phyloP scores from a whole-genome alignment of 1,140 invertebrate genomes.

The Cepaea nemoralis region DNA sequence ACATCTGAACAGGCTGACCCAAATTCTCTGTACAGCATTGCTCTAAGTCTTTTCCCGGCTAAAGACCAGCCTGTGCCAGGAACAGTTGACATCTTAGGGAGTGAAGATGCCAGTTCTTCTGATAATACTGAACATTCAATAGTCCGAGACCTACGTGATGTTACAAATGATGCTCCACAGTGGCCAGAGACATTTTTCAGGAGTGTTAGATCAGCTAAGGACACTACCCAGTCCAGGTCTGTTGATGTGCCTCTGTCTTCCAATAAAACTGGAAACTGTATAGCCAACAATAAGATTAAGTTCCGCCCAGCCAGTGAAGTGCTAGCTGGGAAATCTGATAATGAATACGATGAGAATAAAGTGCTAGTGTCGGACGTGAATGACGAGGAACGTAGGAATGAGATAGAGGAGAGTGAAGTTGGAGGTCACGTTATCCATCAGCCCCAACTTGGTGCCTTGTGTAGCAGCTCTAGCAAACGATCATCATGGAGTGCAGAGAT shows the following conservation, averaged over 20 bases:
- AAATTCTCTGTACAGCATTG: background rate
- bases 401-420: background rate
- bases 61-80: background rate
- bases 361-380: background rate
- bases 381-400: background rate
- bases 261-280: too few species aligned
- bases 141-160: too few species aligned
- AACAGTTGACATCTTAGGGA: background rate
- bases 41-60: background rate
- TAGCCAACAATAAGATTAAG: constrained; percentile 8
- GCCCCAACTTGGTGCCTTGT: background rate
- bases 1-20: background rate
- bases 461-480: background rate
- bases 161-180: background rate
- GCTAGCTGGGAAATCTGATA: background rate
- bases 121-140: background rate
- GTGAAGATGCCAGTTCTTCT: background rate
- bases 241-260: too few species aligned
- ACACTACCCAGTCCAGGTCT: background rate
- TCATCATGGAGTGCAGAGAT: background rate
- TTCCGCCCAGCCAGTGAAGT: background rate
- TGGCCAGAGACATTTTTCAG: background rate
- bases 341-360: background rate
- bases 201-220: background rate
- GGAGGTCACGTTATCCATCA: constrained; percentile 1